Evolutionary conservation across 2,888 invertebrate species (phyloP), one percentile per base, ranked within the genome.

Genomic region (Eristalis arbustorum): DNA sequence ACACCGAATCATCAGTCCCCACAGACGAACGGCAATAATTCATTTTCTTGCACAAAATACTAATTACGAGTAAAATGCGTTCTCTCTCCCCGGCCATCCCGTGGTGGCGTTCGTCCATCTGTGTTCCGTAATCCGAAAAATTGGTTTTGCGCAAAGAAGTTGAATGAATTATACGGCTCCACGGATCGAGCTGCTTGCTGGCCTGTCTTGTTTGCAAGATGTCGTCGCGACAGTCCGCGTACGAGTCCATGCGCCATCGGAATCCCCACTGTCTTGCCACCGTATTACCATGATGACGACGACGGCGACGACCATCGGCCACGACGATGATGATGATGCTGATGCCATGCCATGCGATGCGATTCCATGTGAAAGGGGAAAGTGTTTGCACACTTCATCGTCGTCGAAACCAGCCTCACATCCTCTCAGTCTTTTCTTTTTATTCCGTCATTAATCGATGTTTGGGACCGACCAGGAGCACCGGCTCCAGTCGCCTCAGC

Each of bases 281-380:
- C 66, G 66, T 31, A 31, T 56, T 11, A 67, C 63, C 68, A 64
- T 34, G 68, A 63, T 59, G 68, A 75, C 59, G 49, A 71, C 68
- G 57, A 63, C 62, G 62, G 34, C 56, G 81, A 31, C 74, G 74
- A 72, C 64, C 63, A 66, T 37, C n/a, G 67, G 66, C 63, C 64
- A 69, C 23, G 67, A 63, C 42, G 68, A 75, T 69, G 62, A 71
- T 77, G 71, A 63, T 71, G 68, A 64, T 25, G 25, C 1, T 64
- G 84, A 40, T 74, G 78, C n/a, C n/a, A n/a, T n/a, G n/a, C n/a
- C n/a, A n/a, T n/a, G 71, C 68, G 75, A 81, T 81, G 72, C 80
- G 73, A 80, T 76, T 40, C 63, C 87, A 83, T 87, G 87, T 87
- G 83, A 87, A 87, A 87, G 87, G 87, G 78, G 87, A 87, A 87